Conservation (phyloP, 2,797 vertebrate species). For the Vultur gryphus region DNA sequence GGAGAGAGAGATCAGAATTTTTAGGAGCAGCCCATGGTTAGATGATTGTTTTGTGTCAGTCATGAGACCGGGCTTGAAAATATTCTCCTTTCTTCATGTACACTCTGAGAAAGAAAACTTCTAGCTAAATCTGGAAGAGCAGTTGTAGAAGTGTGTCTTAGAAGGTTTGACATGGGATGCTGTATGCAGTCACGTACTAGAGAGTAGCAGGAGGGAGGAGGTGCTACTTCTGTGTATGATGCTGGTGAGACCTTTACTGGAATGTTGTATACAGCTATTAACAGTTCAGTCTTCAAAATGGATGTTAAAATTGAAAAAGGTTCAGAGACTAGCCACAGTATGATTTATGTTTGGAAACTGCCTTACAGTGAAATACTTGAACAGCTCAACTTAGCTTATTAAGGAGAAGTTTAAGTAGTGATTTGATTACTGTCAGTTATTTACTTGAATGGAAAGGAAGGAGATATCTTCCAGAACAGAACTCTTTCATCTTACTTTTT, state of each 20-base stretch:
- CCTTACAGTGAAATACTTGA: not conserved
- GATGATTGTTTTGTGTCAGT: not conserved
- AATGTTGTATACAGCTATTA: not conserved
- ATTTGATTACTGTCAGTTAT: not conserved
- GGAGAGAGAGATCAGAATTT: not conserved
- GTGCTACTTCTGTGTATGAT: not conserved
- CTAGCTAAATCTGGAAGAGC: not conserved
- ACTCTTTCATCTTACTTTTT: constrained; percentile 20
- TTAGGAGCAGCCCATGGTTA: not conserved
- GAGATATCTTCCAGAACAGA: not conserved
- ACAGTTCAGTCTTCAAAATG: not conserved
- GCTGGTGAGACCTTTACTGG: not conserved
- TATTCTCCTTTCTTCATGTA: not conserved
- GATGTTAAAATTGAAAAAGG: not conserved
- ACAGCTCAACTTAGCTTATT: not conserved
- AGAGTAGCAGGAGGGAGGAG: not conserved
- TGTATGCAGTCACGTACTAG: not conserved
- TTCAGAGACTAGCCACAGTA: not conserved
- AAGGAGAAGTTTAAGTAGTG: not conserved
- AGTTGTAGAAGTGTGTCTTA: not conserved
- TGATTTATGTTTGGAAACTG: not conserved
- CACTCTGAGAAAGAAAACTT: not conserved
- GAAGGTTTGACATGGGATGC: not conserved
- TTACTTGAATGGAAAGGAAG: not conserved
- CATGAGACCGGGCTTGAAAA: not conserved